Evolutionary conservation across 2,797 vertebrate species (phyloP), one percentile per base, ranked within the genome.

Genomic region (Hemibagrus guttatus): DNA sequence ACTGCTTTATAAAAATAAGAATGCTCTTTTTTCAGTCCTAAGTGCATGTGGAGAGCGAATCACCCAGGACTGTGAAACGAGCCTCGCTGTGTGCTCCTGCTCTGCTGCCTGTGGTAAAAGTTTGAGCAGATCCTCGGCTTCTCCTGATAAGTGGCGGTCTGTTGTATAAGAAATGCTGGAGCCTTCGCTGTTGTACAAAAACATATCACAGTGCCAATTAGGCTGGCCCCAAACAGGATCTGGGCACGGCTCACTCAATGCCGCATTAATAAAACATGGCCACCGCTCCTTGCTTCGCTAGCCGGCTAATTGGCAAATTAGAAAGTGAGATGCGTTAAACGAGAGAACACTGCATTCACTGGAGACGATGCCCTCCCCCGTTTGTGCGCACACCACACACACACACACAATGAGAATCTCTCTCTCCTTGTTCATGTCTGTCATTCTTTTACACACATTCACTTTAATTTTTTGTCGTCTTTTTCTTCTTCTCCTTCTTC

Each of bases 221-320:
- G 93, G 80, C 90, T 86, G 88, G 94, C 94, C 94, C 93, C 94
- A 92, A 93, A 92, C 94, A 91, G 89, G 90, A 91, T 92, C 92
- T 89, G 90, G 89, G 89, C 89, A 92, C 87, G 72, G 88, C 87
- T 78, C 87, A 92, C 93, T 96, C 94, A 91, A 92, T 95, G 95
- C 92, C 84, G 91, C 95, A 97, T 98, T 97, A 96, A 98, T 98
- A 98, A 98, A 97, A 96, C 97, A 98, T 98, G 95, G 92, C 92
- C 94, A 93, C 92, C 93, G 95, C 95, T 96, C 95, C 95, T 94
- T 91, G 93, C 92, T 92, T 94, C 85, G 93, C 95, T 94, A 93
- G 94, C 94, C 93, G 94, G 93, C 95, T 98, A 98, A 98, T 97
- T 97, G 97, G 96, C 97, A 97, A 97, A 98, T 98, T 98, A 99